Evolutionary conservation across 2,888 invertebrate species (phyloP).

Genomic region (Lithophane leautieri): DNA sequence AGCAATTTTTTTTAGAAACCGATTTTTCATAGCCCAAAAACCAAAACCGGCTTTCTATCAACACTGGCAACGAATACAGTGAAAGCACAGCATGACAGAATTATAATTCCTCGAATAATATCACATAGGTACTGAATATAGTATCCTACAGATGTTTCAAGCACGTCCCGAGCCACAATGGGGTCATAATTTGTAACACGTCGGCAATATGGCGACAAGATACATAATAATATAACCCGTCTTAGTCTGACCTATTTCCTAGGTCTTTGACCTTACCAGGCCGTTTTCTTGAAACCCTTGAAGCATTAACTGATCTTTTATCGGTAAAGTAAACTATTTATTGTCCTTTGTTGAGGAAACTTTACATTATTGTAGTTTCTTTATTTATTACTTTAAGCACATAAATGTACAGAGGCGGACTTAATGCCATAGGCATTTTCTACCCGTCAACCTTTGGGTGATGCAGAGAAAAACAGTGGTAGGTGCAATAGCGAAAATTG

Average conservation of each 20-base stretch:
- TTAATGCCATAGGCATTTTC: too few relatives aligned
- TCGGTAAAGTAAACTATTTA: neutral
- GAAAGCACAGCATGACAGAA: neutral
- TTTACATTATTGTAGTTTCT: neutral
- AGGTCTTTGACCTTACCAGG: constrained; percentile 6
- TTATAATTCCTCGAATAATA: neutral
- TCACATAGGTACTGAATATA: neutral
- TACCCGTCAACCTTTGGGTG: too few relatives aligned
- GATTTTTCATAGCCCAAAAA: too few relatives aligned
- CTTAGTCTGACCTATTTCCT: constrained; percentile 35
- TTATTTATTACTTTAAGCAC: too few relatives aligned
- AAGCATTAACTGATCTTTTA: constrained; percentile 1
- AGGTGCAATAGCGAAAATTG: too few relatives aligned
- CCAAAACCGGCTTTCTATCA: neutral
- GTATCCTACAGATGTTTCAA: constrained; percentile 9
- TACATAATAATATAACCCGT: neutral
- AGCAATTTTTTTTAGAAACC: neutral
- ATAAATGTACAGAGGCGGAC: too few relatives aligned
- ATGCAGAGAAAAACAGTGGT: too few relatives aligned
- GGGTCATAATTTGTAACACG: constrained; percentile 7
- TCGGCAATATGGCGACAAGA: constrained; percentile 28
- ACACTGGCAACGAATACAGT: neutral
- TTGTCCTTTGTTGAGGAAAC: too few relatives aligned
- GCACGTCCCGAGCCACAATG: constrained; percentile 1
- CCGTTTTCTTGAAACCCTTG: neutral